Conservation (phyloP, 2,888 invertebrate species). For the Archips crataeganus region DNA sequence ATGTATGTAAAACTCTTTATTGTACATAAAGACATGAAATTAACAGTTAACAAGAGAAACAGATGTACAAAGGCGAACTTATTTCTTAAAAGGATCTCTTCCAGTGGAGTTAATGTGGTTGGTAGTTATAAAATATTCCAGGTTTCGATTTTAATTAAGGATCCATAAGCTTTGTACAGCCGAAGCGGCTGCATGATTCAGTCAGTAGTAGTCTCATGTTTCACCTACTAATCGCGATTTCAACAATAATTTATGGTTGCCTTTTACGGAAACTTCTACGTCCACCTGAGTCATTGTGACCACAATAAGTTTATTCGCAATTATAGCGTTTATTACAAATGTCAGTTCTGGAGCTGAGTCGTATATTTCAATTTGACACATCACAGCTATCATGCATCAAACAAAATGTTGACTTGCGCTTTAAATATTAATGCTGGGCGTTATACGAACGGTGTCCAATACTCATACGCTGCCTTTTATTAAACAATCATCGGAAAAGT, state of each 20-base stretch:
- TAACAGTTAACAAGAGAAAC: no score
- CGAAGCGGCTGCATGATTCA: conserved; percentile 34
- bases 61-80: no score
- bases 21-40: no score
- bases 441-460: conserved; percentile 55
- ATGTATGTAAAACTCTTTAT: no score
- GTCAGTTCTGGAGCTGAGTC: conserved; percentile 59
- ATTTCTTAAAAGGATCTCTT: no score
- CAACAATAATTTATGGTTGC: conserved; percentile 38
- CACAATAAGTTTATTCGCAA: conserved; percentile 37
- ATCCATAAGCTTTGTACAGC: conserved; percentile 34
- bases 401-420: conserved; percentile 56
- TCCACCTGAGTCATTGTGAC: conserved; percentile 37
- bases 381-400: conserved; percentile 56
- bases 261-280: conserved; percentile 36
- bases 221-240: conserved; percentile 41
- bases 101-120: no score
- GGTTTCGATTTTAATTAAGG: conserved; percentile 16
- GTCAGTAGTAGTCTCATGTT: conserved; percentile 36
- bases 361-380: conserved; percentile 78
- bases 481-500: conserved; percentile 21
- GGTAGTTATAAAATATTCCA: background rate
- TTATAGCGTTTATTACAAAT: conserved; percentile 56
- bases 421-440: conserved; percentile 54
- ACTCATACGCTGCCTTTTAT: conserved; percentile 26